Conservation (phyloP, 2,113 vertebrate genomes). For the Neolamprologus tretocephalus region DNA sequence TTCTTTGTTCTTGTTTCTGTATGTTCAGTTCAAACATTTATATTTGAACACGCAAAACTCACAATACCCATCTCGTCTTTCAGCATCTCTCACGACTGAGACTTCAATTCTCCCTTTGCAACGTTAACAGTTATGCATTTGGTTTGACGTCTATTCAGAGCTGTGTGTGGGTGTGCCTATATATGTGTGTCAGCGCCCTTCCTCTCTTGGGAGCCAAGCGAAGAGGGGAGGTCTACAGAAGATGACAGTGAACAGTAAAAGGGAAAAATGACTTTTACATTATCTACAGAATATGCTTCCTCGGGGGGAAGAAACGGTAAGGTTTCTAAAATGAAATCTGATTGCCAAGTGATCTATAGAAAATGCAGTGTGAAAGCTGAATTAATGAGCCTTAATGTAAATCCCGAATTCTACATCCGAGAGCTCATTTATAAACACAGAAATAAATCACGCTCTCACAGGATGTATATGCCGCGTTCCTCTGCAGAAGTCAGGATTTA, state of each 20-base stretch:
- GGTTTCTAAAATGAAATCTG: slow-evolving; percentile 12
- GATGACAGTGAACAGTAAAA: slow-evolving; percentile 48
- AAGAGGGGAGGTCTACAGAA: slow-evolving; percentile 16
- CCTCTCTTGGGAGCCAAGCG: slow-evolving; percentile 24
- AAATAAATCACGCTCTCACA: background rate
- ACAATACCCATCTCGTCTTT: background rate
- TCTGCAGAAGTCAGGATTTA: background rate
- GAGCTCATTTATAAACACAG: background rate
- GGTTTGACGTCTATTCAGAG: background rate
- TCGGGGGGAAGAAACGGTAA: background rate
- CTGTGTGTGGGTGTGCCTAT: background rate
- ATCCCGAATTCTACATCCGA: background rate
- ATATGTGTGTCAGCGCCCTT: background rate
- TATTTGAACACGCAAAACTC: background rate
- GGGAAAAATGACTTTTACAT: slow-evolving; percentile 23
- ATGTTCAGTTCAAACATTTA: background rate
- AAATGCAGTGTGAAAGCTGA: background rate
- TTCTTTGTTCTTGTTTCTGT: background rate
- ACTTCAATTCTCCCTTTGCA: background rate
- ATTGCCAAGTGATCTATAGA: background rate
- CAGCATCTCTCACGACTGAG: background rate
- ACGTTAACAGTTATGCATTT: background rate
- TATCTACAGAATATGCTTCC: slow-evolving; percentile 18
- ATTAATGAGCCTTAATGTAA: slow-evolving; percentile 3
- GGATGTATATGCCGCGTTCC: background rate